Evolutionary conservation across 2,888 invertebrate genomes (phyloP), one percentile per base, ranked within the genome.

Genomic region (Limulus polyphemus): DNA sequence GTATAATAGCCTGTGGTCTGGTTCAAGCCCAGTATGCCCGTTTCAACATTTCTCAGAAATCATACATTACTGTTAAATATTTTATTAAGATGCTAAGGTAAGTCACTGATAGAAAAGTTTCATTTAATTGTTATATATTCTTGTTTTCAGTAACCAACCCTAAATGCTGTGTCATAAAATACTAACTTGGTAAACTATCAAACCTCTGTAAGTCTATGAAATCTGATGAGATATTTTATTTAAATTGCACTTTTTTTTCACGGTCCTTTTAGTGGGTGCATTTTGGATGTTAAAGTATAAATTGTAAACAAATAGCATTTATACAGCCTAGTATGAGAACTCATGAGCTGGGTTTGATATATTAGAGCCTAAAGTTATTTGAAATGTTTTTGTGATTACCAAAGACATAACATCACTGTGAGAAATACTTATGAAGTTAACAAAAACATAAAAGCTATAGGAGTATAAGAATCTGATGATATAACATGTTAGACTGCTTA

Each of bases 21-120:
- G 73, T 79, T 14, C 81, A 82, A 72, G 77, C 79, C 10, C 79
- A 81, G 58, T 82, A 81, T 69, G 77, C 81, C n/a, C 77, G 79
- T 67, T 74, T 76, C 63, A 82, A 82, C 70, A 77, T 82, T 49
- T 79, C 80, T 0, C 73, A 75, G 65, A 81, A 80, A 69, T 81
- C 81, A 0, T 75, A 74, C 63, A 77, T 78, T n/a, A 78, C 79
- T 49, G 77, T 81, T 49, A 79, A 78, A 67, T 80, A 80, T 70
- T 79, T 79, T 71, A 77, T 76, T 46, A 81, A 81, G 72, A 80
- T 81, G 70, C 71, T 77, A 62, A 78, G 78, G 79, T 79, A 66
- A 62, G 70, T 52, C 14, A 32, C 12, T 59, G 17, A 2, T 10
- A 5, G 48, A 58, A 49, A 48, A 59, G 1, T 7, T 10, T 11